These are phyloP conservation scores for Cranoglanis bouderius DNA, from an alignment of 2,113 vertebrate species.

Conservation along the genomic window DNA sequence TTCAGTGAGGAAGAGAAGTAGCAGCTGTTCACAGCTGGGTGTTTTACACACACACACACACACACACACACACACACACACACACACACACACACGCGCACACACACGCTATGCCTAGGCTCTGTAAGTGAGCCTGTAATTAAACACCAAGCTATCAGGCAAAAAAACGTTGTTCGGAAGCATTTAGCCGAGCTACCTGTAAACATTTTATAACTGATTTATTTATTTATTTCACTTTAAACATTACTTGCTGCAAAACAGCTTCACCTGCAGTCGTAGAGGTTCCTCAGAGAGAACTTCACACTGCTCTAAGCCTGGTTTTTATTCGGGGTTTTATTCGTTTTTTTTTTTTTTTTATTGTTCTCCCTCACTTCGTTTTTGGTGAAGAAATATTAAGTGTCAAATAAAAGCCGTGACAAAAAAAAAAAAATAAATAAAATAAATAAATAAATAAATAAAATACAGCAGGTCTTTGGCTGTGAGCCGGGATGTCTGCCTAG, in stretches of 20 bases:
- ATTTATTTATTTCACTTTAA: background rate
- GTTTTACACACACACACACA: conserved; percentile 26
- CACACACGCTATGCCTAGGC: too few species aligned
- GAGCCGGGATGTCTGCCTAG: background rate
- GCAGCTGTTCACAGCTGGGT: conserved; percentile 47
- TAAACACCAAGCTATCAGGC: background rate
- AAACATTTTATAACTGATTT: background rate
- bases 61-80: conserved; percentile 16
- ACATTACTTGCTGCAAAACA: background rate
- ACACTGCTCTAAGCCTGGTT: background rate
- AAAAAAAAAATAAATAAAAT: background rate
- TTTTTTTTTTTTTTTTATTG: background rate
- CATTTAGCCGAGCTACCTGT: too few species aligned
- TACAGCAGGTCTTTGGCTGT: background rate
- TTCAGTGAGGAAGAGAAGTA: conserved; percentile 29
- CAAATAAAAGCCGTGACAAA: background rate
- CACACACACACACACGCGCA: conserved; percentile 16
- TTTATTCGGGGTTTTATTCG: background rate
- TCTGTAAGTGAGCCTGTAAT: background rate
- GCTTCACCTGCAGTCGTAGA: background rate
- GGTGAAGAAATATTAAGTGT: background rate
- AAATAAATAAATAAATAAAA: background rate
- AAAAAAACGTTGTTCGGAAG: too few species aligned
- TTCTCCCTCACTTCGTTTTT: background rate
- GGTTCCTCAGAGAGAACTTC: background rate